Conservation (phyloP, 2,113 vertebrate species). For the Hassar affinis region DNA sequence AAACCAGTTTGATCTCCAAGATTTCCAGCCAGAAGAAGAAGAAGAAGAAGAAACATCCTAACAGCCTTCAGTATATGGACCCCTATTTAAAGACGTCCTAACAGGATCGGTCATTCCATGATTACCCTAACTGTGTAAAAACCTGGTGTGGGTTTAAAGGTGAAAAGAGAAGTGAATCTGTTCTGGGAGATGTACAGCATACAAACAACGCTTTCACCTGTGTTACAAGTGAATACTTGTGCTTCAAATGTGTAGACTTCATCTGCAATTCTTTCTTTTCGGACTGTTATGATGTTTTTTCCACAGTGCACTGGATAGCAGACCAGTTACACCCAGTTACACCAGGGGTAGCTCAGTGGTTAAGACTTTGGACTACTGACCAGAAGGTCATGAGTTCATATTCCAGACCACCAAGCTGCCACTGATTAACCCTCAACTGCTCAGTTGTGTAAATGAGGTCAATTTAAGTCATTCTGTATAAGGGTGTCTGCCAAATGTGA, state of each 20-base stretch:
- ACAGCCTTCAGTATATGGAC: neutral
- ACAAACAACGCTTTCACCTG: neutral
- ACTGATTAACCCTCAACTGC: no score
- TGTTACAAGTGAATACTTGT: neutral
- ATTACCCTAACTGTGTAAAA: neutral
- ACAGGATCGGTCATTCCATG: neutral
- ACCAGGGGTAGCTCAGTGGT: no score
- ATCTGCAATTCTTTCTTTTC: neutral
- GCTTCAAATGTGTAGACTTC: neutral
- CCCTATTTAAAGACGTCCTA: neutral
- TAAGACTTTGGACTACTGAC: no score
- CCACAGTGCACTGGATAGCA: neutral
- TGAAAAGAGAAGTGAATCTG: neutral
- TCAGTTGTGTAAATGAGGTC: no score
- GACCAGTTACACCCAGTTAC: neutral
- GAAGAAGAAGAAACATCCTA: neutral
- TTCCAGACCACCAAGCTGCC: no score
- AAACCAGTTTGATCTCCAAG: no score
- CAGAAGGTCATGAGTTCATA: no score
- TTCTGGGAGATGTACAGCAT: neutral
- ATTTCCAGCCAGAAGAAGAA: neutral
- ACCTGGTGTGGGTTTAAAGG: neutral
- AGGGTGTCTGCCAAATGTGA: no score
- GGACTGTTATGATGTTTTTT: neutral
- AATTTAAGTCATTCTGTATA: no score